phyloP scores from a whole-genome alignment of 2,113 vertebrate species.

The Plecturocebus donacophilus region DNA sequence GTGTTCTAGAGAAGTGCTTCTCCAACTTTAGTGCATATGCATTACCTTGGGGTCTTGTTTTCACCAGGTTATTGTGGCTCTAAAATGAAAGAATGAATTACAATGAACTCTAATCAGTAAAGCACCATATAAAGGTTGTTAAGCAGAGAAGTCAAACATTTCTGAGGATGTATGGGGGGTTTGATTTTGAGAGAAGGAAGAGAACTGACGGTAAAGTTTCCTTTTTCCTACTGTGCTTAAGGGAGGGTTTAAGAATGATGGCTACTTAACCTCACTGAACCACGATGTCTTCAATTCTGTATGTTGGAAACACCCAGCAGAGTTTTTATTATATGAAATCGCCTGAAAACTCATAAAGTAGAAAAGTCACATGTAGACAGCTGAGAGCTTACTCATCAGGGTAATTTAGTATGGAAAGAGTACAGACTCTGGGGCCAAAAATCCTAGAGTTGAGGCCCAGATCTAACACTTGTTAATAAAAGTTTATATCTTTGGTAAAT shows the following conservation, averaged over 20 bases:
- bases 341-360: constrained; percentile 37
- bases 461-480: constrained; percentile 34
- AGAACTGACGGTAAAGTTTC: constrained; percentile 10
- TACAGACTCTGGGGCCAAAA: constrained; percentile 22
- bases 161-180: neutral
- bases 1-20: neutral
- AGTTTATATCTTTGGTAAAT: constrained; percentile 57
- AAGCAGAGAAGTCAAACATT: neutral
- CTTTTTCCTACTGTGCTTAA: constrained; percentile 17
- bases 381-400: constrained; percentile 48
- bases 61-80: neutral
- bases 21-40: neutral
- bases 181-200: neutral
- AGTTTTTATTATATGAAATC: constrained; percentile 35
- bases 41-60: neutral
- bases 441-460: neutral
- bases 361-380: constrained; percentile 51
- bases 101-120: neutral
- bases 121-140: neutral
- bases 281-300: neutral
- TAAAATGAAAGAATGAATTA: neutral
- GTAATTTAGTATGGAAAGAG: constrained; percentile 34
- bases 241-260: neutral
- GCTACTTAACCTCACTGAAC: constrained; percentile 12
- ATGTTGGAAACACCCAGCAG: neutral